phyloP scores from a whole-genome alignment of 2,113 vertebrate genomes.

The Cyprinodon tularosa region DNA sequence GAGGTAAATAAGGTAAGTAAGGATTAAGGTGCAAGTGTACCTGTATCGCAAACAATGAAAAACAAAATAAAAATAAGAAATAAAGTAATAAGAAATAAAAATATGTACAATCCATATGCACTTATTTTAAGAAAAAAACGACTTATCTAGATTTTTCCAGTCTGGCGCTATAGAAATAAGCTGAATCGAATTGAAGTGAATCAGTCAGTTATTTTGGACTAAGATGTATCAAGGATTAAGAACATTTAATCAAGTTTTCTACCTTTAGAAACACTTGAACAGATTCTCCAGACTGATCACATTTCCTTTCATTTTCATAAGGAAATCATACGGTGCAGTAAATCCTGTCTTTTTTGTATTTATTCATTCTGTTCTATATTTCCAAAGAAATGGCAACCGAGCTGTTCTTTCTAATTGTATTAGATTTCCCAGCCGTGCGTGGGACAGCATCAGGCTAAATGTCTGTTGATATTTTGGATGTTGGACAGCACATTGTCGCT shows the following conservation, averaged over 20 bases:
- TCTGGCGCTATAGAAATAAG: too few relatives aligned
- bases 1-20: too few relatives aligned
- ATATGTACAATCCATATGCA: too few relatives aligned
- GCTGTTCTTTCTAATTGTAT: neutral
- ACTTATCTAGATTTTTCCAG: too few relatives aligned
- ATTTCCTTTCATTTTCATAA: too few relatives aligned
- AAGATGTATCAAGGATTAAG: neutral
- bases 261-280: neutral
- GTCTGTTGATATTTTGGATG: conserved; percentile 24
- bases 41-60: too few relatives aligned
- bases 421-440: neutral
- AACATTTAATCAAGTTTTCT: neutral
- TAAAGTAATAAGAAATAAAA: too few relatives aligned
- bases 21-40: too few relatives aligned
- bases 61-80: too few relatives aligned
- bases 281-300: neutral
- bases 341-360: neutral
- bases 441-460: neutral
- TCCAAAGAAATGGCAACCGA: neutral
- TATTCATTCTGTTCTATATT: neutral
- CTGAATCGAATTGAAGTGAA: too few relatives aligned
- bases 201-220: too few relatives aligned
- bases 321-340: neutral
- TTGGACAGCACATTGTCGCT: conserved; percentile 20
- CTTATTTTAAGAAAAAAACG: too few relatives aligned